phyloP scores from a whole-genome alignment of 2,888 invertebrate species.

The Stegana nigrithorax region DNA sequence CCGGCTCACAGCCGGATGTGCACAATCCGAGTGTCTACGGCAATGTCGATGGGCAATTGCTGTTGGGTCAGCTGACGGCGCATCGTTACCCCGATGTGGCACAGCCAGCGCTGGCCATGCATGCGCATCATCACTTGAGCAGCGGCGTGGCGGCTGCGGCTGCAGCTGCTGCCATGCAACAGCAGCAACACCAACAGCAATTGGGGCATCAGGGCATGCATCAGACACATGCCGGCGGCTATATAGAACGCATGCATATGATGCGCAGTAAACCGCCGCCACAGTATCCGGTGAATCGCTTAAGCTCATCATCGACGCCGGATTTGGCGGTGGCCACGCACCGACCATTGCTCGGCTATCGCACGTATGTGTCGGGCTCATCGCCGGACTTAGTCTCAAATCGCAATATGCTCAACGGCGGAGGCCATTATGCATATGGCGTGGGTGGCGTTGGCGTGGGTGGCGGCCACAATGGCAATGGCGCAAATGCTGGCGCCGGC shows the following conservation, averaged over 20 bases:
- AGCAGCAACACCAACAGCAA: slow-evolving; percentile 34
- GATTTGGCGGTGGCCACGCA: slow-evolving; percentile 83
- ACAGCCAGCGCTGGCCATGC: slow-evolving; percentile 69
- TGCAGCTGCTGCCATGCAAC: slow-evolving; percentile 41
- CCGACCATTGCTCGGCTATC: slow-evolving; percentile 67
- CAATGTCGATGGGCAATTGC: slow-evolving; percentile 47
- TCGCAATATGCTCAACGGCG: slow-evolving; percentile 72
- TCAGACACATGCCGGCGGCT: slow-evolving; percentile 43
- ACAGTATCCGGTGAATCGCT: slow-evolving; percentile 81
- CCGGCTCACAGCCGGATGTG: slow-evolving; percentile 81
- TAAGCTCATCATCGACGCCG: slow-evolving; percentile 87
- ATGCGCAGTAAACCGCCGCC: slow-evolving; percentile 80
- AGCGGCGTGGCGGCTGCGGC: slow-evolving; percentile 28
- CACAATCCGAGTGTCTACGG: slow-evolving; percentile 70
- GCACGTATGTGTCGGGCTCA: slow-evolving; percentile 77
- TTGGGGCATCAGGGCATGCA: too few relatives aligned
- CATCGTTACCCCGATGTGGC: slow-evolving; percentile 76
- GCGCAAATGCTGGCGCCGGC: slow-evolving; percentile 70
- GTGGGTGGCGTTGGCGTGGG: slow-evolving; percentile 20
- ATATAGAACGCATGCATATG: slow-evolving; percentile 65
- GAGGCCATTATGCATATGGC: slow-evolving; percentile 41
- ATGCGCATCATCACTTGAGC: slow-evolving; percentile 56
- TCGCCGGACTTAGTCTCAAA: slow-evolving; percentile 84
- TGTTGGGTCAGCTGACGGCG: slow-evolving; percentile 63
- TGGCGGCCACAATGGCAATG: slow-evolving; percentile 55